Evolutionary conservation across 2,888 invertebrate genomes (phyloP), one percentile per base, ranked within the genome.

Genomic region (Ophioninae sp.): DNA sequence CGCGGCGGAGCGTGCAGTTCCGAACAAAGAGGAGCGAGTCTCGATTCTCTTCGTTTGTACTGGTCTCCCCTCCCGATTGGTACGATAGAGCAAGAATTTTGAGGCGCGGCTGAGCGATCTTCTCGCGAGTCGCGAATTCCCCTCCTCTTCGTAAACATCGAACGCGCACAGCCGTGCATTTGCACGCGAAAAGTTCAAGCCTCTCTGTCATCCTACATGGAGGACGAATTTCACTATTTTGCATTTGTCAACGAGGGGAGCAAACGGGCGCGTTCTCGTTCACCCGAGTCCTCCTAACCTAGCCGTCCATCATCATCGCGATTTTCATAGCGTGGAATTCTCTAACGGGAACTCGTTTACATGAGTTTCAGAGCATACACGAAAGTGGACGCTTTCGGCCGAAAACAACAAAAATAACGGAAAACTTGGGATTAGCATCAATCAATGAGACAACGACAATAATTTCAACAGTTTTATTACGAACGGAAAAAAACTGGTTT

Each of bases 341-440:
- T 57, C 44, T n/a, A 65, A 79, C 44, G 65, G 72, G 72, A 41
- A 20, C 72, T 72, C 41, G 72, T 79, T 79, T 79, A 65, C 79
- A 65, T 59, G 79, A 72, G 57, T 79, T 79, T 79, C 72, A 79
- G 79, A 79, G 79, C 79, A 79, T 79, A 72, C n/a, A 56, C 62
- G 37, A 39, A 23, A 7, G 8, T 65, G 10, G 10, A 13, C 13
- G 44, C 44, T 39, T 39, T n/a, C n/a, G n/a, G n/a, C n/a, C n/a
- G n/a, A n/a, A n/a, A n/a, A n/a, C n/a, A n/a, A n/a, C n/a, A n/a
- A n/a, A n/a, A n/a, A n/a, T n/a, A n/a, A n/a, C n/a, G n/a, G n/a
- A n/a, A n/a, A n/a, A n/a, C n/a, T n/a, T n/a, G n/a, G n/a, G n/a
- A n/a, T n/a, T n/a, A n/a, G n/a, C n/a, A n/a, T n/a, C n/a, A n/a